These are phyloP conservation scores for Heliconius himera DNA, from an alignment of 1,140 invertebrate species.

Conservation along the genomic window DNA sequence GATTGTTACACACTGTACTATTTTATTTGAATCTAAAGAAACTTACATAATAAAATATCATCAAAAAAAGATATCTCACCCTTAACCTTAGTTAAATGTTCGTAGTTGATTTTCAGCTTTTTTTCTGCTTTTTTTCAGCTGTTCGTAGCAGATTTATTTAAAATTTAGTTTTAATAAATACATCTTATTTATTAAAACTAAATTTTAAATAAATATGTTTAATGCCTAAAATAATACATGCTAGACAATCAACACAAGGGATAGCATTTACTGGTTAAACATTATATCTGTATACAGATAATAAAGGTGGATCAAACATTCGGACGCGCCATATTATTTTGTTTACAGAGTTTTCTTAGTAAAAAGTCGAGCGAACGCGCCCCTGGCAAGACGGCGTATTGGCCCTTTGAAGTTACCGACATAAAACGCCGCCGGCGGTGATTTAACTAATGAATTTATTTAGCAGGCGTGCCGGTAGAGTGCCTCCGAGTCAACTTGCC, in stretches of 20 bases:
- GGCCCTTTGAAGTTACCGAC: constrained; percentile 80
- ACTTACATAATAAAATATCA: not conserved
- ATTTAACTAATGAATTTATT: constrained; percentile 84
- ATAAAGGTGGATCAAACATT: constrained; percentile 80
- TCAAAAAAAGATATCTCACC: not conserved
- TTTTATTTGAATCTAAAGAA: constrained; percentile 14
- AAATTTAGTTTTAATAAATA: too few species aligned
- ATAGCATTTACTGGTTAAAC: constrained; percentile 67
- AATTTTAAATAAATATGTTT: not conserved
- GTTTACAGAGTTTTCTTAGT: constrained; percentile 80
- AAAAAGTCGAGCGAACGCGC: constrained; percentile 75
- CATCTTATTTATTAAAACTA: not conserved
- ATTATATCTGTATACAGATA: constrained; percentile 73
- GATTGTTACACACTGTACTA: constrained; percentile 13
- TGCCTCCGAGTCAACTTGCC: constrained; percentile 56
- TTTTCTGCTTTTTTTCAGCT: too few species aligned
- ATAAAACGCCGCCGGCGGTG: constrained; percentile 81
- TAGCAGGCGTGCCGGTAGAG: constrained; percentile 71
- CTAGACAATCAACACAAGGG: constrained; percentile 57
- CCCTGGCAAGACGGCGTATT: constrained; percentile 67
- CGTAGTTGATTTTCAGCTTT: not conserved
- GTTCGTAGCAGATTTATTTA: too few species aligned
- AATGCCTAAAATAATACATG: not conserved
- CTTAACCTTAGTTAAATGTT: not conserved
- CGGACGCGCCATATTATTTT: constrained; percentile 78